Evolutionary conservation across 2,888 invertebrate species (phyloP), one percentile per base, ranked within the genome.

Genomic region (Eilema depressum): DNA sequence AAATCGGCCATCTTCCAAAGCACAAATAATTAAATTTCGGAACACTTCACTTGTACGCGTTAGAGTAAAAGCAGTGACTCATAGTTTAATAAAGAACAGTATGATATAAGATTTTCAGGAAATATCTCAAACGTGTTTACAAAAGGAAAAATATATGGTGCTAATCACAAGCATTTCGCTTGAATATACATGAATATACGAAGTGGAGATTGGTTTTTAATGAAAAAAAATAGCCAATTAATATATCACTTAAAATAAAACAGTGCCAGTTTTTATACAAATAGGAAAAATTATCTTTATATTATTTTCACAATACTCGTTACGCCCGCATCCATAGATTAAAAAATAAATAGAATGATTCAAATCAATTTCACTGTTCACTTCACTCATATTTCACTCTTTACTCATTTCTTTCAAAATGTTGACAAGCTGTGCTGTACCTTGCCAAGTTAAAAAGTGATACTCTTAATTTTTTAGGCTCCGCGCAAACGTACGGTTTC

Each of bases 1-100:
- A 97, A 93, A 95, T 97, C 97, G 91, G 97, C 97, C 97, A 97
- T 97, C 88, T 89, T 89, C 81, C 80, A 77, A 77, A 79, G 79
- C 65, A 78, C 71, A 75, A 77, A 71, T 70, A 75, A 77, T 70
- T 73, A 57, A 57, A 63, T 70, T 73, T 57, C 62, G 12, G 71
- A 73, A 76, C 60, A 80, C 74, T 84, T 84, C 79, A 87, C 79
- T 77, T 78, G 68, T 59, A 81, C 72, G 37, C 69, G 68, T 77
- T 77, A 76, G 69, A 77, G 59, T 73, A 74, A 82, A 77, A 80
- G 77, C 80, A 83, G 83, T 90, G 90, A 92, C 83, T 91, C 92
- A 93, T 91, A 86, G 85, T 90, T 89, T 86, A 87, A 86, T 86
- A 80, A 86, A 73, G 75, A 80, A 76, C 77, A 72, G 73, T 67